Evolutionary conservation across 2,113 vertebrate genomes (phyloP).

Genomic region (Triplophysa rosa): DNA sequence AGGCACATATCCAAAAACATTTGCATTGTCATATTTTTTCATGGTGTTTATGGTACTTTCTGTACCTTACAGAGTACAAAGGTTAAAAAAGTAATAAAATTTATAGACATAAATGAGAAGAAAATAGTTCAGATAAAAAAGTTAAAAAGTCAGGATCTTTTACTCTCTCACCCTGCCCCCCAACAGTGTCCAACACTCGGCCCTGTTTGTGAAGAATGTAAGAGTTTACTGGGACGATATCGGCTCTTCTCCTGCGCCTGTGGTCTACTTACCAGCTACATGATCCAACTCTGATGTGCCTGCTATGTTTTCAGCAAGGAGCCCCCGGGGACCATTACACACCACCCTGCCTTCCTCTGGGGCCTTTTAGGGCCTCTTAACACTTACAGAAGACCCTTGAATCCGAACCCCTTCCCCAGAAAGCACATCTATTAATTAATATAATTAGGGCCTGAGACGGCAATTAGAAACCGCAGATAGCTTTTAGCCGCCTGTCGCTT

Average conservation of each 20-base stretch:
- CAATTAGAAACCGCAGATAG: slow-evolving; percentile 90
- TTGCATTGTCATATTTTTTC: neutral
- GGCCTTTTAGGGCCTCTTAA: slow-evolving; percentile 81
- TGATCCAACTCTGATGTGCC: slow-evolving; percentile 80
- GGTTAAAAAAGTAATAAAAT: neutral
- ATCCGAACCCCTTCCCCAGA: slow-evolving; percentile 68
- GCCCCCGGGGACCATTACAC: slow-evolving; percentile 74
- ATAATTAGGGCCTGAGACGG: slow-evolving; percentile 87
- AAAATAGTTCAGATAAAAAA: slow-evolving; percentile 51
- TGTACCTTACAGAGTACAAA: no score
- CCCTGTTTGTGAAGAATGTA: slow-evolving; percentile 66
- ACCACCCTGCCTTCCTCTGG: slow-evolving; percentile 71
- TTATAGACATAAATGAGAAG: slow-evolving; percentile 23
- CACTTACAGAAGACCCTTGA: slow-evolving; percentile 78
- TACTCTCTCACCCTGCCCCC: slow-evolving; percentile 29
- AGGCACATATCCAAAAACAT: neutral
- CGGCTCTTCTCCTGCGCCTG: slow-evolving; percentile 62
- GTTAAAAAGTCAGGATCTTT: slow-evolving; percentile 37
- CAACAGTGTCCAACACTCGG: slow-evolving; percentile 56
- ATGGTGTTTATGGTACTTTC: neutral
- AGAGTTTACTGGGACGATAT: slow-evolving; percentile 77
- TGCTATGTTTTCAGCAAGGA: slow-evolving; percentile 81
- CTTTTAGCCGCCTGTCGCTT: slow-evolving; percentile 85
- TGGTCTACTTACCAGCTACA: slow-evolving; percentile 76
- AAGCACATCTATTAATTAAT: slow-evolving; percentile 93